Evolutionary conservation across 2,113 vertebrate genomes (phyloP).

Genomic region (Dolichallabes microphthalmus): DNA sequence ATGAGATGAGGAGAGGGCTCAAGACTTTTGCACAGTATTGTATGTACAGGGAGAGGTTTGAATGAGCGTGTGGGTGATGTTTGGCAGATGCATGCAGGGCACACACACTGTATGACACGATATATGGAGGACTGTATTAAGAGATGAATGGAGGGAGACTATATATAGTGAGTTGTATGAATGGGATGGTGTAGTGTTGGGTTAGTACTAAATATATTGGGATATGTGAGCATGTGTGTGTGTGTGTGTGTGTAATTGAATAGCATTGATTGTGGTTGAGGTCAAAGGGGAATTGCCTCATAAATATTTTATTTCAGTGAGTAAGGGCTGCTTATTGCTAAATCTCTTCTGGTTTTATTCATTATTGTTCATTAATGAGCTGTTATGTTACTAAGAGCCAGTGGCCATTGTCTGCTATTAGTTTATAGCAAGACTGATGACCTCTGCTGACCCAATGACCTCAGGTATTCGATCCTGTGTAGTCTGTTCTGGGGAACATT

Average conservation of each 20-base stretch:
- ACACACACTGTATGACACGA: too few species aligned
- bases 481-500: neutral
- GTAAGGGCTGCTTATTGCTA: neutral
- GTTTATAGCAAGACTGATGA: neutral
- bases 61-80: too few species aligned
- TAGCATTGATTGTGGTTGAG: conserved; percentile 43
- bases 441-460: neutral
- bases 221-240: conserved; percentile 19
- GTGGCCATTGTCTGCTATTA: neutral
- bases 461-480: neutral
- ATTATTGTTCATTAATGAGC: neutral
- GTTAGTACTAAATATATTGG: neutral
- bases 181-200: neutral
- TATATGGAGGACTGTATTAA: neutral
- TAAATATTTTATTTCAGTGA: conserved; percentile 22
- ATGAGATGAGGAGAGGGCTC: neutral
- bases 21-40: neutral
- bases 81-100: neutral
- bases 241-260: conserved; percentile 46
- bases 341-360: too few species aligned
- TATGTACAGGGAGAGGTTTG: neutral
- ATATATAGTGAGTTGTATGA: neutral
- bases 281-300: conserved; percentile 30
- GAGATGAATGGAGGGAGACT: neutral
- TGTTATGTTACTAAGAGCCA: neutral